Evolutionary conservation across 1,140 invertebrate species (phyloP), one percentile per base, ranked within the genome.

Genomic region (Drosophila busckii): DNA sequence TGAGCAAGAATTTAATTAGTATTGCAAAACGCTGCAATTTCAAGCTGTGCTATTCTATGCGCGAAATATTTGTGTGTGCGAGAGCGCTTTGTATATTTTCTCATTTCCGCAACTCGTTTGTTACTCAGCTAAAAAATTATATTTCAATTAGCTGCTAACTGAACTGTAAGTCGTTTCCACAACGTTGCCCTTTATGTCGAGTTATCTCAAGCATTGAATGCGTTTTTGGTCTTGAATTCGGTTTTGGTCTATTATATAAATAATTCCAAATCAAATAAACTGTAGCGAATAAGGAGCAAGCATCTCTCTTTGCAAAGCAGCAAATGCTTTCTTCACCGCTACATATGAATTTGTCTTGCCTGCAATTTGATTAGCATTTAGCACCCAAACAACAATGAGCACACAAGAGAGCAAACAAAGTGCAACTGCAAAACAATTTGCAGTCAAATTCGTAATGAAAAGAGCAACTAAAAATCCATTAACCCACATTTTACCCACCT

Each of bases 391-490:
- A 37, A 19, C 38, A 59, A 17, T 9, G 31, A 45, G 5, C 9
- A 35, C 29, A 38, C 31, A 23, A 9, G 7, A 9, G 16, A 12
- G 15, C 15, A 12, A 19, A 53, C 7, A 37, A 29, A 17, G 26
- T 19, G 10, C 35, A 49, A 22, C 22, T 53, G 16, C 25, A 32
- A 52, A 52, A 55, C 63, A 64, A 46, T 64, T 78, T 58, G 50
- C 28, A 52, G 52, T 16, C 41, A 20, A 44, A 35, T n/a, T 49
- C 48, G 42, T 53, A 82, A 73, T 69, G 64, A 80, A 80, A 82
- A 68, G 73, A 42, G 64, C 73, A 80, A 80, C 73, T 82, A 73
- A 69, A 82, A 82, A 82, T 75, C 69, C 73, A 82, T 80, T 80
- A 75, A 75, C 75, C 73, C 73, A 80, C 63, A 82, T 80, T 80